These are phyloP conservation scores for Phoxinus phoxinus DNA, from an alignment of 2,113 vertebrate genomes.

Conservation along the genomic window DNA sequence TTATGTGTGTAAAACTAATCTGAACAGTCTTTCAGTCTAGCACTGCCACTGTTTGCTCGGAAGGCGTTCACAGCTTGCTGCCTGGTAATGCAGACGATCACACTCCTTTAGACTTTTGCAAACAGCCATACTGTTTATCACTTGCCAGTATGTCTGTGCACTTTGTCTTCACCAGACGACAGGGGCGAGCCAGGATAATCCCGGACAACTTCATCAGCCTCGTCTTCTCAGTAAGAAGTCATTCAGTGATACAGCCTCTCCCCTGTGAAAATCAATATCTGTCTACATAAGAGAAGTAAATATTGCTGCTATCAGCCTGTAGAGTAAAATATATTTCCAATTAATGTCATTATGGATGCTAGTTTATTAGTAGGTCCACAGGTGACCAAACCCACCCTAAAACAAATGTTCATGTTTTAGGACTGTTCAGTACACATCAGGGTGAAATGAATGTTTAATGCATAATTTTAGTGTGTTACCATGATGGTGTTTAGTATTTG, in stretches of 20 bases:
- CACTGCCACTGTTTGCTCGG: background rate
- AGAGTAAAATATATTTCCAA: constrained; percentile 7
- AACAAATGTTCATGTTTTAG: background rate
- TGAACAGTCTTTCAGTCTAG: background rate
- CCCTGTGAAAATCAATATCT: constrained; percentile 8
- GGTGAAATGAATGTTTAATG: too few relatives aligned
- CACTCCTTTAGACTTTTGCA: constrained; percentile 18
- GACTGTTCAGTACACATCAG: background rate
- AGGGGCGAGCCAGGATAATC: constrained; percentile 3
- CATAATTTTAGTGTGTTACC: too few relatives aligned
- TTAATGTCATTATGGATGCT: constrained; percentile 18
- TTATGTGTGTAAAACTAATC: constrained; percentile 6
- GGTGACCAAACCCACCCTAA: background rate
- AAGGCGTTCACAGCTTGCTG: constrained; percentile 16
- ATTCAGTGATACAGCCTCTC: background rate
- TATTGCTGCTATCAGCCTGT: background rate
- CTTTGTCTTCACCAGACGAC: constrained; percentile 35
- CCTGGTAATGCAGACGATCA: constrained; percentile 8
- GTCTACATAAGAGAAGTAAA: background rate
- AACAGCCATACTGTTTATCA: constrained; percentile 14
- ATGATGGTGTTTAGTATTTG: too few relatives aligned
- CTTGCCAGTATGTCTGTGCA: constrained; percentile 19
- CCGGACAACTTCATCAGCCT: constrained; percentile 23
- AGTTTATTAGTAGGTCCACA: background rate
- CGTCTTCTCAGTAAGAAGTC: background rate